phyloP scores from a whole-genome alignment of 2,888 invertebrate genomes.

The Drosophila silvestris region DNA sequence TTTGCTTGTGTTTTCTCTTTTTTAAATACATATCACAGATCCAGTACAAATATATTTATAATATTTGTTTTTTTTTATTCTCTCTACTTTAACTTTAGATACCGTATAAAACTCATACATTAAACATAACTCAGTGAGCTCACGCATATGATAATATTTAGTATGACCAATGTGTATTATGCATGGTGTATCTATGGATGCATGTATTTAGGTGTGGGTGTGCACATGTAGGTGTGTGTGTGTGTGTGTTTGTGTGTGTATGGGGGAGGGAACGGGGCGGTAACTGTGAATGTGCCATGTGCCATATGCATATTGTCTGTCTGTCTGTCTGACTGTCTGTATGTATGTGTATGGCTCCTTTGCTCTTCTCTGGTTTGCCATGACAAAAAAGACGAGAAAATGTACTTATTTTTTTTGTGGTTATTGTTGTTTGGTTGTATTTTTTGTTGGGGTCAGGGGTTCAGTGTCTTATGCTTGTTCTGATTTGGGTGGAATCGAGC shows the following conservation, averaged over 20 bases:
- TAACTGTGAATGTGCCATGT: constrained; percentile 37
- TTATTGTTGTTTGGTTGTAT: constrained; percentile 16
- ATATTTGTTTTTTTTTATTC: constrained; percentile 66
- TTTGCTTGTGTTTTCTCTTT: constrained; percentile 54
- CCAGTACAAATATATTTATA: constrained; percentile 83
- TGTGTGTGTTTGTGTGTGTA: constrained; percentile 5
- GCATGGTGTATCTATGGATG: constrained; percentile 32
- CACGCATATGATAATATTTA: constrained; percentile 60
- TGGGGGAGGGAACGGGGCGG: constrained; percentile 4
- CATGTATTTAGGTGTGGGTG: constrained; percentile 14
- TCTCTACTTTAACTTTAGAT: constrained; percentile 71
- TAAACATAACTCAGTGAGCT: constrained; percentile 78
- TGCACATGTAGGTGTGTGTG: constrained; percentile 1
- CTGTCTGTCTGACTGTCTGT: constrained; percentile 4
- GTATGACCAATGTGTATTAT: constrained; percentile 51
- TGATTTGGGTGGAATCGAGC: constrained; percentile 61
- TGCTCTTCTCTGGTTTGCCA: constrained; percentile 42
- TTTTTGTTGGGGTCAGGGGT: constrained; percentile 28
- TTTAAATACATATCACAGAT: constrained; percentile 85
- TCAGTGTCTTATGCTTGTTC: constrained; percentile 78
- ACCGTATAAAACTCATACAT: constrained; percentile 70
- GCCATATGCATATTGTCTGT: constrained; percentile 21
- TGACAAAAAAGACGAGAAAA: constrained; percentile 57
- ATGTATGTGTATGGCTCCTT: constrained; percentile 18
- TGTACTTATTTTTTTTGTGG: constrained; percentile 25